Percentiles rank a stretch among this genome's conserved stretches.
Evolutionary conservation across 1,140 invertebrate species (phyloP).

Genomic region (Gryllus bimaculatus): DNA sequence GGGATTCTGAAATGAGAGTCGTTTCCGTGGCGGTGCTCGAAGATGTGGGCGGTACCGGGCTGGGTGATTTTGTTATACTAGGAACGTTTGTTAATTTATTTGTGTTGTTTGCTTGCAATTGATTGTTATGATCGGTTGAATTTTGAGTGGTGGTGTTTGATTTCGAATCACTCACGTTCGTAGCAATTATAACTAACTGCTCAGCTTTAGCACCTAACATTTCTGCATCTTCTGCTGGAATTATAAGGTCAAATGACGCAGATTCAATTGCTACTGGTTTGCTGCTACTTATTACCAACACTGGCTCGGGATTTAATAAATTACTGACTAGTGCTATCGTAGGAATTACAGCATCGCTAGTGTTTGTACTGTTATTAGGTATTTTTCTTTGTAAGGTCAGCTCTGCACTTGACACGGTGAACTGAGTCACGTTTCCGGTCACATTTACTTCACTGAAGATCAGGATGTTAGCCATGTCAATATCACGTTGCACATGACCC

Average conservation of each 20-base stretch:
- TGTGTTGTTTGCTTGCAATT: not conserved
- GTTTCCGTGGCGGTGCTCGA: not conserved
- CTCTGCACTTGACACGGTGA: not conserved
- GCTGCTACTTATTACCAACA: not conserved
- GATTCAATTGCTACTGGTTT: not conserved
- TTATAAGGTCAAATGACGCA: not conserved
- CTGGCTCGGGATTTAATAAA: not conserved
- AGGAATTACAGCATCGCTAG: not conserved
- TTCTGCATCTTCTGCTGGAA: not conserved
- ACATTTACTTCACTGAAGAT: slow-evolving; percentile 18
- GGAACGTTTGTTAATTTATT: not conserved
- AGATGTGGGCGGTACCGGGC: not conserved
- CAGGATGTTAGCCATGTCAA: slow-evolving; percentile 24
- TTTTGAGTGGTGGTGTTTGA: not conserved
- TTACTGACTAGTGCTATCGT: not conserved
- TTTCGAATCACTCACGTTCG: not conserved
- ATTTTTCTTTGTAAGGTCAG: not conserved
- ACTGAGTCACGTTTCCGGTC: not conserved
- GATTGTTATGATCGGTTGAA: not conserved
- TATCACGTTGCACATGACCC: slow-evolving; percentile 10
- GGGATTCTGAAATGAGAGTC: not conserved
- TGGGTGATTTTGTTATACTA: not conserved
- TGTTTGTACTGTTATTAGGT: not conserved
- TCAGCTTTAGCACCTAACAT: not conserved
- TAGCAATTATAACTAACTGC: not conserved